Evolutionary conservation across 2,888 invertebrate genomes (phyloP).

Genomic region (Tachina lurida): DNA sequence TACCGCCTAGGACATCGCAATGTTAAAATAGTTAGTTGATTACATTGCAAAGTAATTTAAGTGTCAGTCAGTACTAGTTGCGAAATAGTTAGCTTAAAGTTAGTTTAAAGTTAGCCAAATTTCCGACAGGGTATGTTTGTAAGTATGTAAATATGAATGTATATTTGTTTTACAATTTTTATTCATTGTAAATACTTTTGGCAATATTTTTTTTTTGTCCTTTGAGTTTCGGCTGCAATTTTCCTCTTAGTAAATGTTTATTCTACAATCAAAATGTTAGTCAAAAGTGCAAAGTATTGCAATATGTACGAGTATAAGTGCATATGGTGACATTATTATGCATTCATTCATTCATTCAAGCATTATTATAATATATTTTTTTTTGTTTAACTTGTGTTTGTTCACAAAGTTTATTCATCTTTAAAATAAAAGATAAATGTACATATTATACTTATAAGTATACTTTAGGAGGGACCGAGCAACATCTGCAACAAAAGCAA

Average conservation of each 20-base stretch:
- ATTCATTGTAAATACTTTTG: background rate
- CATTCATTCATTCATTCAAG: constrained; percentile 40
- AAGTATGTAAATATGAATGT: too few species aligned
- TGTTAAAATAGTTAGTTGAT: too few species aligned
- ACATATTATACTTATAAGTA: background rate
- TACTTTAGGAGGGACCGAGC: background rate
- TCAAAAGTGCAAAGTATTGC: background rate
- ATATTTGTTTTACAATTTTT: too few species aligned
- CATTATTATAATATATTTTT: background rate
- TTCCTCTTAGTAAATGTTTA: background rate
- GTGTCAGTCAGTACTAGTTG: too few species aligned
- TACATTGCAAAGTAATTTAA: too few species aligned
- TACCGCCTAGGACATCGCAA: too few species aligned
- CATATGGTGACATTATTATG: constrained; percentile 26
- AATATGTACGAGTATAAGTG: background rate
- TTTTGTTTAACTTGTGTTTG: constrained; percentile 1
- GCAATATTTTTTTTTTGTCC: background rate
- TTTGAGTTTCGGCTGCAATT: constrained; percentile 5
- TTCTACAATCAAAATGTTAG: constrained; percentile 4
- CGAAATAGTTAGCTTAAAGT: too few species aligned
- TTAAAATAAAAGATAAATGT: background rate
- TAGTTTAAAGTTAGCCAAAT: too few species aligned
- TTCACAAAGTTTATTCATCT: constrained; percentile 50
- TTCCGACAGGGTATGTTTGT: too few species aligned
- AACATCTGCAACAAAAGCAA: constrained; percentile 8